Base-by-base conservation (phyloP, 2,888 invertebrate genomes). In the Pristionchus arcanus region DNA sequence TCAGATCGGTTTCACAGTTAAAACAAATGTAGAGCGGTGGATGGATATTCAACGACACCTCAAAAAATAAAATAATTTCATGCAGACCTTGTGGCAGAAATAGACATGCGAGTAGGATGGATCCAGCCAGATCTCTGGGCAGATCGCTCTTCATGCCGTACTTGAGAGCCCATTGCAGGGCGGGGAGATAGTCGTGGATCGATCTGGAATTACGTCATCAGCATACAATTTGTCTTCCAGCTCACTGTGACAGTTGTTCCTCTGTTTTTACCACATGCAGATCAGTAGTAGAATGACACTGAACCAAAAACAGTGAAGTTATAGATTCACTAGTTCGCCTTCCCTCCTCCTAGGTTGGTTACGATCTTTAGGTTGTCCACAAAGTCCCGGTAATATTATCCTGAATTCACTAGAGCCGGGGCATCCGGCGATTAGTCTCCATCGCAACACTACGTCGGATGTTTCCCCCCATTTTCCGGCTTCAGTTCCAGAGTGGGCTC, bases 71-170 rank as follows among this genome's bases (percentile, higher is more conserved):
- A 63, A 25, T 0, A n/a, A 63, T 1, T n/a, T 49, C 21, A 81
- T 5, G 3, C 42, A 7, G 11, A 49, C 89, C 89, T 83, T 89
- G 89, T 2, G 89, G 89, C 16, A 89, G 42, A 28, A 89, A 89
- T n/a, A 89, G 83, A 31, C 59, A 37, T 2, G 89, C 63, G 37
- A 89, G 66, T 7, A 89, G 66, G 19, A 89, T 77, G 11, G 89
- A 81, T 31, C 89, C 89, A 11, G 66, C 71, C 21, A 89, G 89
- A 83, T 89, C 89, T 28, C 89, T 77, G 13, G 89, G 89, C 28
- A 89, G 89, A 37, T 89, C 89, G 28, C 63, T 83, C 83, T 89
- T 89, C 83, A 89, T 42, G 2, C 66, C 89, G 66, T 89, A 89
- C 37, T 83, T 77, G 1, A 66, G 16, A 13, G 66, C 83, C 89